phyloP scores from a whole-genome alignment of 2,113 vertebrate species.

The Cnemophilus loriae region DNA sequence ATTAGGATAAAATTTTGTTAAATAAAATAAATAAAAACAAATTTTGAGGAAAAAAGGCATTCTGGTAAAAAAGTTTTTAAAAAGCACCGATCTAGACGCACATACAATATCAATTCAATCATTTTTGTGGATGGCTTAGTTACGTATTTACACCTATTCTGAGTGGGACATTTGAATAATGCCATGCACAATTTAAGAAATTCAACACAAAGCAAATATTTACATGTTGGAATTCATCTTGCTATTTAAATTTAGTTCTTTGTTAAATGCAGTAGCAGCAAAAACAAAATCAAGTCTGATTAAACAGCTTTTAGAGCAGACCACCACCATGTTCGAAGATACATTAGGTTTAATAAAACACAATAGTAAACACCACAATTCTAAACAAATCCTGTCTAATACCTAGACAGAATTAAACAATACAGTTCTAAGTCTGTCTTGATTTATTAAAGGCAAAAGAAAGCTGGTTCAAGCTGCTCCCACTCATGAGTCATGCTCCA shows the following conservation, averaged over 20 bases:
- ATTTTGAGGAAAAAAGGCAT: not conserved
- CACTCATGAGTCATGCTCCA: conserved; percentile 40
- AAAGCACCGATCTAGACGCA: not conserved
- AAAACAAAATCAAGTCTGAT: not conserved
- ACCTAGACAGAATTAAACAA: not conserved
- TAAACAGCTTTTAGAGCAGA: not conserved
- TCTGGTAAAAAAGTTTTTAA: not conserved
- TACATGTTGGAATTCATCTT: not conserved
- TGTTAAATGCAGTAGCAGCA: not conserved
- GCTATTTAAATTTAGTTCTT: not conserved
- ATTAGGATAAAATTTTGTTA: not conserved
- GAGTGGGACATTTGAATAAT: not conserved
- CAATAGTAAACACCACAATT: not conserved
- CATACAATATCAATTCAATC: not conserved
- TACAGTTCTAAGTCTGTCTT: not conserved
- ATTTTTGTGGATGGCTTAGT: not conserved
- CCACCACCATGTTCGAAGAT: not conserved
- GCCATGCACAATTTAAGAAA: not conserved
- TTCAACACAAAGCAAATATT: not conserved
- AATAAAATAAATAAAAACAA: not conserved
- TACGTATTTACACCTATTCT: not conserved
- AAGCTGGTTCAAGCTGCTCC: conserved; percentile 23
- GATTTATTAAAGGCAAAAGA: conserved; percentile 10
- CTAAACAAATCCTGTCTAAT: conserved; percentile 1
- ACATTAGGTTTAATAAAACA: not conserved